Conservation (phyloP, 2,113 vertebrate species). For the Cyprinodon tularosa region DNA sequence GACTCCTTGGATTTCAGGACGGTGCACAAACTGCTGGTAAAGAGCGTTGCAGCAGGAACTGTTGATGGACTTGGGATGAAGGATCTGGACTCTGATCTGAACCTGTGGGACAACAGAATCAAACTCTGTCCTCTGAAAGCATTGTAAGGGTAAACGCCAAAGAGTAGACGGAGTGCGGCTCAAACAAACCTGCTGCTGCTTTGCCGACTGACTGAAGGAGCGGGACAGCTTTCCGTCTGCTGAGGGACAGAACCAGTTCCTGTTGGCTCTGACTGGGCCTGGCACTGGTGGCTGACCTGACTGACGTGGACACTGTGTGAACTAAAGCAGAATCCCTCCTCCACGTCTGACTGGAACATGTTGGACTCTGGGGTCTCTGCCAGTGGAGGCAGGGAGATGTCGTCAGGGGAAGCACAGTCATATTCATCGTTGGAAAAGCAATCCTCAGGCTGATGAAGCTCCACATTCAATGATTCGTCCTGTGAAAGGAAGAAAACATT, state of each 20-base stretch:
- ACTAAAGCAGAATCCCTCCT: conserved; percentile 79
- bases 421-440: conserved; percentile 85
- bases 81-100: conserved; percentile 72
- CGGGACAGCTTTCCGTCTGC: conserved; percentile 64
- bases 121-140: background rate
- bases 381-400: conserved; percentile 91
- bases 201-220: conserved; percentile 56
- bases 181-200: conserved; percentile 40
- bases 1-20: conserved; percentile 62
- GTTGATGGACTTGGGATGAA: conserved; percentile 71
- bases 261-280: conserved; percentile 58
- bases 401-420: conserved; percentile 89
- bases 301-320: conserved; percentile 73
- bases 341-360: conserved; percentile 82
- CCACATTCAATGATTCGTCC: conserved; percentile 63
- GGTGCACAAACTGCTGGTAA: conserved; percentile 69
- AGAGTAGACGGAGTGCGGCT: background rate
- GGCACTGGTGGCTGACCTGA: conserved; percentile 70
- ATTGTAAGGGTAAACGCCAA: background rate
- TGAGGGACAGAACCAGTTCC: conserved; percentile 45
- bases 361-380: conserved; percentile 89
- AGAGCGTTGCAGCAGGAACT: conserved; percentile 64
- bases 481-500: conserved; percentile 31
- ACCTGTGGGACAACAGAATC: conserved; percentile 27
- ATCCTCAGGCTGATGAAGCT: conserved; percentile 81